phyloP scores from a whole-genome alignment of 64 coral and sea anemone species.

The Montipora capricornis region DNA sequence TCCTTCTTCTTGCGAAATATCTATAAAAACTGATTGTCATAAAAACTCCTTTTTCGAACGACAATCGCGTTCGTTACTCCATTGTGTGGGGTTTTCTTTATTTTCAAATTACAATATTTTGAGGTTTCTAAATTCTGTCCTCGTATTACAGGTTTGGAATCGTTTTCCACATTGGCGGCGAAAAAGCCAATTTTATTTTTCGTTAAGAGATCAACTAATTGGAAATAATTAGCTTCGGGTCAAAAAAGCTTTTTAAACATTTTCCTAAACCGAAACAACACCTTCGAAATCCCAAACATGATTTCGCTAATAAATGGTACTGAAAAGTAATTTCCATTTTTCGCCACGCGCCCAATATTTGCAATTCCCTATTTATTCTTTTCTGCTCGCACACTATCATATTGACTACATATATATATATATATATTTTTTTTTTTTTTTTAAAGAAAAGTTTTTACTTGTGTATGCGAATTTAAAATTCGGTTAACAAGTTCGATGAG shows the following conservation, averaged over 20 bases:
- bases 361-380: not conserved
- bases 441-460: no score
- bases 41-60: no score
- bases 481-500: no score
- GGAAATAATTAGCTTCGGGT: not conserved
- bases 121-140: not conserved
- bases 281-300: not conserved
- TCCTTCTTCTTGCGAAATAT: no score
- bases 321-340: no score
- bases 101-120: not conserved
- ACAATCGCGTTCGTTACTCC: not conserved
- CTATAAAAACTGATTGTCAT: no score
- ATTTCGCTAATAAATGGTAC: not conserved
- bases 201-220: conserved; percentile 13
- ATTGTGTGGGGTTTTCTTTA: not conserved
- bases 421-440: not conserved
- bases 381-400: no score
- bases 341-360: not conserved
- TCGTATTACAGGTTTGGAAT: not conserved
- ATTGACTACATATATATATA: no score
- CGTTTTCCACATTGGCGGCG: not conserved
- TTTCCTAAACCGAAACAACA: not conserved
- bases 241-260: not conserved
- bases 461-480: no score
- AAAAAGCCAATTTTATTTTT: not conserved